These are phyloP conservation scores for Yponomeuta sedellus DNA, from an alignment of 2,888 invertebrate genomes.

Conservation along the genomic window DNA sequence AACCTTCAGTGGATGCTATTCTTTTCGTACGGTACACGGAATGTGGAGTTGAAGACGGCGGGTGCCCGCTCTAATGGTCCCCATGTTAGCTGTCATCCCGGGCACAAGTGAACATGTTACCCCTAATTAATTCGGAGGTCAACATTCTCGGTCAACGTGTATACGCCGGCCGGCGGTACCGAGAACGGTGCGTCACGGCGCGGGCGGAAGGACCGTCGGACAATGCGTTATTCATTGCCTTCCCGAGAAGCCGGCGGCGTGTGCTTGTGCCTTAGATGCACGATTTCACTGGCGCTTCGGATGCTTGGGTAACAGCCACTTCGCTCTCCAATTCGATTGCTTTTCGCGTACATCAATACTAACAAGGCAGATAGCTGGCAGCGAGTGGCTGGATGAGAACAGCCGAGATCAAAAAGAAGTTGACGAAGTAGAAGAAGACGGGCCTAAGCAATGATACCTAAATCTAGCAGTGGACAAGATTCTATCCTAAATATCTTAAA, in stretches of 20 bases:
- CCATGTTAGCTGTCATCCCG: neutral
- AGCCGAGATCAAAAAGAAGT: too few species aligned
- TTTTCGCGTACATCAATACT: too few species aligned
- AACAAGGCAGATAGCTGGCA: too few species aligned
- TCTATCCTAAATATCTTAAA: too few species aligned
- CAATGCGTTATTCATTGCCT: conserved; percentile 76
- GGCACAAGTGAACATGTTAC: conserved; percentile 13
- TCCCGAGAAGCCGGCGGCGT: conserved; percentile 68
- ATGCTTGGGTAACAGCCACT: neutral
- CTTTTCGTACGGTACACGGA: too few species aligned
- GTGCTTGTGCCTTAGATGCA: conserved; percentile 59
- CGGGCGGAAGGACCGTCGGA: conserved; percentile 60
- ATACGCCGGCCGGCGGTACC: conserved; percentile 54
- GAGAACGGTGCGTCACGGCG: conserved; percentile 66
- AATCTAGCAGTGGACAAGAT: too few species aligned
- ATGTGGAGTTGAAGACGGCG: too few species aligned
- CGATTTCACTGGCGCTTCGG: conserved; percentile 54
- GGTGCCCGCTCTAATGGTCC: neutral
- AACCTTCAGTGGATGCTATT: too few species aligned
- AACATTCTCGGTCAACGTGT: conserved; percentile 64
- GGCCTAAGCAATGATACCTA: too few species aligned
- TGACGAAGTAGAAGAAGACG: too few species aligned
- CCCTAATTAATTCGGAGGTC: conserved; percentile 46
- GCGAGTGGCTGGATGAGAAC: too few species aligned
- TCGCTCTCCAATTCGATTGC: neutral